Percentiles rank a stretch among this genome's conserved stretches.
Evolutionary conservation across 2,797 vertebrate species (phyloP).

Genomic region (Cichlasoma orientale): DNA sequence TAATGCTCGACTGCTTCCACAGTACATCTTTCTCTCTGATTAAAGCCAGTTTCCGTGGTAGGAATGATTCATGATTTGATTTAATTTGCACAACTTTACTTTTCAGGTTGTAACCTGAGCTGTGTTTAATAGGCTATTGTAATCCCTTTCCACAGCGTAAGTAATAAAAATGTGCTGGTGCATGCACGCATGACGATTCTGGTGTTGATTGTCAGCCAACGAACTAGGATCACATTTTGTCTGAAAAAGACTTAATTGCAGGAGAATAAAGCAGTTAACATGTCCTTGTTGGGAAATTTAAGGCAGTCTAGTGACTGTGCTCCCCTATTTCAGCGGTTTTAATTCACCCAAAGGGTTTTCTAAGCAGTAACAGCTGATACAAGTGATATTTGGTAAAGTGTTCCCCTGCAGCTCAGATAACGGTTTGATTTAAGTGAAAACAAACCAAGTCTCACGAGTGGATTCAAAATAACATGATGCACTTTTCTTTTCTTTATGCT

Average conservation of each 20-base stretch:
- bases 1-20: neutral
- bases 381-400: neutral
- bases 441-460: neutral
- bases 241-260: neutral
- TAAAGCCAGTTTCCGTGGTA: neutral
- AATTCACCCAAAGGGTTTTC: slow-evolving; percentile 19
- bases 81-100: neutral
- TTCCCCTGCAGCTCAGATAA: neutral
- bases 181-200: neutral
- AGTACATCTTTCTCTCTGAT: neutral
- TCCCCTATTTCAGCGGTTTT: neutral
- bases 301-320: neutral
- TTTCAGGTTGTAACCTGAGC: neutral
- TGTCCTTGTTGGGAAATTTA: slow-evolving; percentile 4
- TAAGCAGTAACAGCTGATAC: slow-evolving; percentile 8
- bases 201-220: neutral
- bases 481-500: neutral
- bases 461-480: neutral
- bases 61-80: neutral
- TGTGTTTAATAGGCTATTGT: neutral
- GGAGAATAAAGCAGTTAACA: neutral
- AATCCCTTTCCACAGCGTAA: rapidly evolving
- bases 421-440: neutral
- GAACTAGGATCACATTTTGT: neutral
- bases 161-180: neutral